A percentile compares a stretch with the other conserved stretches of the same genome.
These are phyloP conservation scores for Apogon talboti DNA, from an alignment of 2,797 vertebrate species.

Conservation along the genomic window DNA sequence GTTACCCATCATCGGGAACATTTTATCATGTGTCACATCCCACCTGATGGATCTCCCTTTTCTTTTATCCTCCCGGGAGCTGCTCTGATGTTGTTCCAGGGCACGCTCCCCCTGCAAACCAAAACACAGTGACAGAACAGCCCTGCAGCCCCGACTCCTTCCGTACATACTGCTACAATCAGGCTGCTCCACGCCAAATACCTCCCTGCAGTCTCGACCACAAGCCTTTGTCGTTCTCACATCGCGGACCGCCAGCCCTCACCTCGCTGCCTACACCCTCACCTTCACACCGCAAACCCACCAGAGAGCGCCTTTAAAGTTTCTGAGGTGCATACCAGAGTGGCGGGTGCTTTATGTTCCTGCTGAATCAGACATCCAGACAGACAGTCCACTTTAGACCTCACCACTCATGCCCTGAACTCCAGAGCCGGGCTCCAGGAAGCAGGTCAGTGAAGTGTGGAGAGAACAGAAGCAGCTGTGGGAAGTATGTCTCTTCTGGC, in stretches of 20 bases:
- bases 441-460: constrained; percentile 75
- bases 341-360: constrained; percentile 58
- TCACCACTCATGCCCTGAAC: constrained; percentile 76
- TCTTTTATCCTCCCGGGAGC: constrained; percentile 23
- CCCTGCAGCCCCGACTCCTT: constrained; percentile 35
- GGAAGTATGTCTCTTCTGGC: constrained; percentile 78
- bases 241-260: constrained; percentile 49
- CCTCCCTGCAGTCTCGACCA: constrained; percentile 39
- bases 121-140: constrained; percentile 41
- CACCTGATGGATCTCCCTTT: constrained; percentile 51
- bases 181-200: constrained; percentile 31
- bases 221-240: constrained; percentile 40
- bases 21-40: constrained; percentile 65
- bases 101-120: constrained; percentile 35
- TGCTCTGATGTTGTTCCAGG: constrained; percentile 50
- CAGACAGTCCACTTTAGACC: constrained; percentile 63
- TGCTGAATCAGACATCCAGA: constrained; percentile 67
- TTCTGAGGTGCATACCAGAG: constrained; percentile 57
- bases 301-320: constrained; percentile 49
- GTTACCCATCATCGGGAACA: constrained; percentile 41
- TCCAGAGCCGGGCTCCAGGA: constrained; percentile 73
- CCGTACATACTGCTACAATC: constrained; percentile 38
- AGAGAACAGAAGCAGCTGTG: constrained; percentile 75
- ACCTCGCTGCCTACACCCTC: constrained; percentile 24
- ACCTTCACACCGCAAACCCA: constrained; percentile 52